Base-by-base conservation (phyloP, 92 coral and sea anemone genomes). In the Micromussa lordhowensis region DNA sequence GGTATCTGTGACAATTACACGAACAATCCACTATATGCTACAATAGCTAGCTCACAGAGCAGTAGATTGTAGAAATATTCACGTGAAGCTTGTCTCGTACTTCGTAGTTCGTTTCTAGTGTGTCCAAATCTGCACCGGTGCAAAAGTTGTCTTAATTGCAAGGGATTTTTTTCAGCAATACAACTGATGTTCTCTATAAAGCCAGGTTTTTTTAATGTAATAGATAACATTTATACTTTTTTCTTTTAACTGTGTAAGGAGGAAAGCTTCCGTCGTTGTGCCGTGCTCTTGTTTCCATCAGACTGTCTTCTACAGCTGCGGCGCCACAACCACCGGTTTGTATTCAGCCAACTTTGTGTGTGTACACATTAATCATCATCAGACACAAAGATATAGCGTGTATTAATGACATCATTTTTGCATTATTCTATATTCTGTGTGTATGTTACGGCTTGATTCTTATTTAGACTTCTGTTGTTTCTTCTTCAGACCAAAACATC, bases 401-500 rank as follows among this genome's bases (percentile, higher is more conserved):
- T 9, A 68, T 26, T 17, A 26, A 68, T 31, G 21, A 16, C 22
- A 55, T 15, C 21, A 55, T 14, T 55, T 6, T 44, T 44, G 51
- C 51, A 44, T 8, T 13, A 44, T 8, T 44, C 51, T 44, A 44
- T 13, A 44, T 8, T 44, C 51, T 44, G 10, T 28, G n/a, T 53
- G 9, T 55, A 2, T 32, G 49, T 16, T 40, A 51, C 22, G 19
- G 22, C 68, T 22, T 61, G 29, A 61, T 24, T 34, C 7, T 77
- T 10, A 83, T 51, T 61, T 17, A 34, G 8, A 18, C 6, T 48
- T 75, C n/a, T 51, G 55, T 81, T 66, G 64, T 9, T 72, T 68
- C 4, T 36, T 59, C 68, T 92, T 31, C 78, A 93, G 98, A 86
- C 90, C 24, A 93, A 93, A 80, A 89, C 92, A 55, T 85, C 96